phyloP scores from a whole-genome alignment of 2,888 invertebrate species.

The Eupithecia pulchellata region DNA sequence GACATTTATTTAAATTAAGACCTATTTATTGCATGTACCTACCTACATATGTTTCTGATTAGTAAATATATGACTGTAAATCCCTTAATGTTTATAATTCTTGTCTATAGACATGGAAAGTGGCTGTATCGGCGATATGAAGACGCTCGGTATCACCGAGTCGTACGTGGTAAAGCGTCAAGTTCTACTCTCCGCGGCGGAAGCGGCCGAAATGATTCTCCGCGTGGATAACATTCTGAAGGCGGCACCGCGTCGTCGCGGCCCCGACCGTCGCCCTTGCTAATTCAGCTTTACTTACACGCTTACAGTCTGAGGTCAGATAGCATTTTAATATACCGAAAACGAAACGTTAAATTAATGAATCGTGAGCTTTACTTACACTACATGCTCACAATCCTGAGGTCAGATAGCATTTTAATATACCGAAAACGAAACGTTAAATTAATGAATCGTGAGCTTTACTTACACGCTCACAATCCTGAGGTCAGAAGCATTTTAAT shows the following conservation, averaged over 20 bases:
- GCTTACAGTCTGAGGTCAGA: constrained; percentile 16
- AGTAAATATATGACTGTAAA: too few relatives aligned
- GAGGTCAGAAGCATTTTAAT: constrained; percentile 21
- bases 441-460: not conserved
- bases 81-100: constrained; percentile 24
- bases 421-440: constrained; percentile 5
- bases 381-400: constrained; percentile 12
- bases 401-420: constrained; percentile 20
- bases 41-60: too few relatives aligned
- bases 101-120: constrained; percentile 91
- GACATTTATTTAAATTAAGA: too few relatives aligned
- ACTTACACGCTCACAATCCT: constrained; percentile 6
- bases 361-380: constrained; percentile 3
- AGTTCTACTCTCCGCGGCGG: constrained; percentile 96
- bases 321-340: constrained; percentile 17
- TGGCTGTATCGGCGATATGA: constrained; percentile 96
- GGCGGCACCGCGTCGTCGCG: constrained; percentile 94
- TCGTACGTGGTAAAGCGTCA: constrained; percentile 98
- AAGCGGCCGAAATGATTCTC: constrained; percentile 99
- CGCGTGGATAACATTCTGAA: constrained; percentile 99
- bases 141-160: constrained; percentile 96
- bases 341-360: not conserved
- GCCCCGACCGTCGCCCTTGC: constrained; percentile 94
- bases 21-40: too few relatives aligned
- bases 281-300: constrained; percentile 65